A percentile compares a stretch with the other conserved stretches of the same genome.
Conservation (phyloP, 2,113 vertebrate genomes). For the Tenebrosternarchus preto region DNA sequence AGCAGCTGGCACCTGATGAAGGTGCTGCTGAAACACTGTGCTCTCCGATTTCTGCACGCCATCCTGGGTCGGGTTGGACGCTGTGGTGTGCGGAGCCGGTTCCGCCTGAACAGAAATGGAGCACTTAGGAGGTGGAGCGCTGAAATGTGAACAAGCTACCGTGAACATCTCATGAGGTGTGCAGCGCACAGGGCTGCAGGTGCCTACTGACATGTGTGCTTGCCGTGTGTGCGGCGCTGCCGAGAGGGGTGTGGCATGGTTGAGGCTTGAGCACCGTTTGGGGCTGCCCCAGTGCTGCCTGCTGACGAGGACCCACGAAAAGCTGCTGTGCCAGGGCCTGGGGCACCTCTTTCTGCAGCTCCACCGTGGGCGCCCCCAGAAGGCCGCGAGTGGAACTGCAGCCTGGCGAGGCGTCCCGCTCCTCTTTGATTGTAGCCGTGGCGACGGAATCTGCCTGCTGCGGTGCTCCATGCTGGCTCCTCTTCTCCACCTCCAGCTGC, state of each 20-base stretch:
- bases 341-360: slow-evolving; percentile 65
- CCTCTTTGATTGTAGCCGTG: slow-evolving; percentile 63
- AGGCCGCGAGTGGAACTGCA: slow-evolving; percentile 55
- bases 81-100: slow-evolving; percentile 61
- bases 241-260: slow-evolving; percentile 79
- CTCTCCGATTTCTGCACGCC: slow-evolving; percentile 69
- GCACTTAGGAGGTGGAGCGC: neutral
- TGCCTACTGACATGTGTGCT: slow-evolving; percentile 74
- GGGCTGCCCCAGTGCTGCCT: slow-evolving; percentile 75
- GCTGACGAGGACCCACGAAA: slow-evolving; percentile 60
- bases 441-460: slow-evolving; percentile 72
- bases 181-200: neutral
- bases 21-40: slow-evolving; percentile 66
- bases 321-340: slow-evolving; percentile 46
- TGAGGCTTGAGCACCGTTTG: slow-evolving; percentile 76
- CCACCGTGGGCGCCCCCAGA: slow-evolving; percentile 43
- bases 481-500: slow-evolving; percentile 94
- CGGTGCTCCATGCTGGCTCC: slow-evolving; percentile 72
- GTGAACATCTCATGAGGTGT: neutral
- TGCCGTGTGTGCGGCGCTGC: slow-evolving; percentile 76
- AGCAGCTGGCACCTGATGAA: slow-evolving; percentile 72
- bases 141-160: too few species aligned
- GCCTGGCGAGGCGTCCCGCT: slow-evolving; percentile 53
- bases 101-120: slow-evolving; percentile 22
- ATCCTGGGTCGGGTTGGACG: slow-evolving; percentile 65